These are phyloP conservation scores for Zonitis immaculata DNA, from an alignment of 2,888 invertebrate species.

Conservation along the genomic window DNA sequence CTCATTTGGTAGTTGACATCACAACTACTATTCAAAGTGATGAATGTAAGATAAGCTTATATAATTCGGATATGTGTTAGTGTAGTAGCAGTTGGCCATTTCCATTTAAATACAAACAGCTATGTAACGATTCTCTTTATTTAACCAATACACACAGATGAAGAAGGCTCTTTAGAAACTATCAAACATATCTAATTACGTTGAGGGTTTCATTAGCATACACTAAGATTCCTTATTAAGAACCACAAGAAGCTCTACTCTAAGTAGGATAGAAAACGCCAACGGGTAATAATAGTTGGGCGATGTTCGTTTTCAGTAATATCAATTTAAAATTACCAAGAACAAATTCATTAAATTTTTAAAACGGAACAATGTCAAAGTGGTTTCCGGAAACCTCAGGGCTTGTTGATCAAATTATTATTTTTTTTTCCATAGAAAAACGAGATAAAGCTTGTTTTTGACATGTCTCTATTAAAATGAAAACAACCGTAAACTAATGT, in stretches of 20 bases:
- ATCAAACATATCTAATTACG: slow-evolving; percentile 31
- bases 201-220: slow-evolving; percentile 27
- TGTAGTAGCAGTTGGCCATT: slow-evolving; percentile 19
- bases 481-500: background rate
- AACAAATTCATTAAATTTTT: no score
- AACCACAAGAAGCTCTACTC: slow-evolving; percentile 8
- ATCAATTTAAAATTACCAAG: no score
- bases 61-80: slow-evolving; percentile 22
- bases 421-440: no score
- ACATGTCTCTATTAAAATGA: no score
- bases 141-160: slow-evolving; percentile 17
- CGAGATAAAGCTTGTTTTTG: no score
- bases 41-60: slow-evolving; percentile 22
- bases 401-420: no score
- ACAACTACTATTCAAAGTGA: slow-evolving; percentile 18
- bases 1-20: slow-evolving; percentile 29
- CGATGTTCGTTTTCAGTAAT: background rate
- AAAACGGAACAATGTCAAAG: no score
- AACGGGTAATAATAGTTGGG: background rate
- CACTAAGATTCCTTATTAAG: slow-evolving; percentile 14
- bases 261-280: background rate
- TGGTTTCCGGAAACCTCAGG: background rate
- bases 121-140: slow-evolving; percentile 3
- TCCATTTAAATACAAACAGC: no score
- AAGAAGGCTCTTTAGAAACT: slow-evolving; percentile 13